Conservation (phyloP, 2,888 invertebrate species). For the Caenorhabditis angaria region DNA sequence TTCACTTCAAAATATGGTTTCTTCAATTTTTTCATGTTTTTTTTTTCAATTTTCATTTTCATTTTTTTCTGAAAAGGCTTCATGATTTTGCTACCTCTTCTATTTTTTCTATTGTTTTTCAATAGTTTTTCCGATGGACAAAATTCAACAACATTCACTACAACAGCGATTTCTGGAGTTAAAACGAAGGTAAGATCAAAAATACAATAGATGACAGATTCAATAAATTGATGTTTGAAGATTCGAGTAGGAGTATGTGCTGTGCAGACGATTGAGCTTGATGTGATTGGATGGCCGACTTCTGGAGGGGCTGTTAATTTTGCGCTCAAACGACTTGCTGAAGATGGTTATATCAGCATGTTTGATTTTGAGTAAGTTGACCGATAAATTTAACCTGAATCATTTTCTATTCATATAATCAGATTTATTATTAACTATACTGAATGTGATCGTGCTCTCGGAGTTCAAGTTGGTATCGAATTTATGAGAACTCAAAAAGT, state of each 20-base stretch:
- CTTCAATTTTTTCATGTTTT: neutral
- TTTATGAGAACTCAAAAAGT: constrained; percentile 43
- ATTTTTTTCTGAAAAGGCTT: neutral
- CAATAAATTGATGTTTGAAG: neutral
- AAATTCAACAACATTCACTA: neutral
- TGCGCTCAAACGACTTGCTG: constrained; percentile 49
- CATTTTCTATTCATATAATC: neutral
- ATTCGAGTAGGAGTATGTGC: constrained; percentile 75
- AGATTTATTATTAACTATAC: constrained; percentile 45
- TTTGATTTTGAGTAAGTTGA: constrained; percentile 45
- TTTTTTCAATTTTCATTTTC: neutral
- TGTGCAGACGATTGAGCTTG: constrained; percentile 37
- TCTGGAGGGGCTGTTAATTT: constrained; percentile 57
- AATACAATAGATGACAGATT: too few relatives aligned
- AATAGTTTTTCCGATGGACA: neutral
- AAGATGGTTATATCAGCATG: constrained; percentile 46
- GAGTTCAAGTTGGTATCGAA: constrained; percentile 42
- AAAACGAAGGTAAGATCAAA: neutral
- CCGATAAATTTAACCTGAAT: neutral
- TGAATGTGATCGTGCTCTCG: constrained; percentile 30
- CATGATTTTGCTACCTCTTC: neutral
- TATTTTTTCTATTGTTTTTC: neutral
- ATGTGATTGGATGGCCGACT: constrained; percentile 36
- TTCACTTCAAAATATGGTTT: neutral
- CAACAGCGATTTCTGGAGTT: neutral